Evolutionary conservation across 1,140 invertebrate genomes (phyloP).

Genomic region (Drosophila kurseongensis): DNA sequence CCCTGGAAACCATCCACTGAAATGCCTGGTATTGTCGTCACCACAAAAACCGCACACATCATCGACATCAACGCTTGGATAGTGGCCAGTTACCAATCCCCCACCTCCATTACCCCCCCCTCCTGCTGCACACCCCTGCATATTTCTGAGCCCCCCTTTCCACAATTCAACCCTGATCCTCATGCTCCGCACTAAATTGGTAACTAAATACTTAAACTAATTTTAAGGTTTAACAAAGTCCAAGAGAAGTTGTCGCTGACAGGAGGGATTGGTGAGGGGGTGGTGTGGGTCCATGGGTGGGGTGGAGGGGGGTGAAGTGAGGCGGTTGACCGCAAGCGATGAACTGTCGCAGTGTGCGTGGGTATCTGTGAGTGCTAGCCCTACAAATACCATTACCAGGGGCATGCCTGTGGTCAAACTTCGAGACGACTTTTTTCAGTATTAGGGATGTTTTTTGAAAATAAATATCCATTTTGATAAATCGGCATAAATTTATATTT

Average conservation of each 20-base stretch:
- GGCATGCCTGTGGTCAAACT: slow-evolving; percentile 63
- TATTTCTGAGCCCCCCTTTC: background rate
- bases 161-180: slow-evolving; percentile 33
- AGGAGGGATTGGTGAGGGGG: slow-evolving; percentile 26
- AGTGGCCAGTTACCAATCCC: slow-evolving; percentile 11
- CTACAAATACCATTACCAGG: slow-evolving; percentile 10
- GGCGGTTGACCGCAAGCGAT: slow-evolving; percentile 74
- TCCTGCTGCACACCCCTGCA: background rate
- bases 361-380: slow-evolving; percentile 1
- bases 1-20: slow-evolving; percentile 6
- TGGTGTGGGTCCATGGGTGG: background rate
- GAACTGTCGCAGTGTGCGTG: slow-evolving; percentile 41
- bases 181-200: slow-evolving; percentile 65
- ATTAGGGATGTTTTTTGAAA: background rate
- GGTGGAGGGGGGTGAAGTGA: slow-evolving; percentile 6
- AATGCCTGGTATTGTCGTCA: slow-evolving; percentile 11
- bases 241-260: slow-evolving; percentile 65
- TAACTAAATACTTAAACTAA: slow-evolving; percentile 84
- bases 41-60: slow-evolving; percentile 52
- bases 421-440: slow-evolving; percentile 6
- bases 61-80: slow-evolving; percentile 42
- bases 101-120: background rate
- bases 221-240: slow-evolving; percentile 83
- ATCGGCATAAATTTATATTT: too few species aligned
- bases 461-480: background rate